phyloP scores from a whole-genome alignment of 2,888 invertebrate species.

The Chymomyza fuscimana region DNA sequence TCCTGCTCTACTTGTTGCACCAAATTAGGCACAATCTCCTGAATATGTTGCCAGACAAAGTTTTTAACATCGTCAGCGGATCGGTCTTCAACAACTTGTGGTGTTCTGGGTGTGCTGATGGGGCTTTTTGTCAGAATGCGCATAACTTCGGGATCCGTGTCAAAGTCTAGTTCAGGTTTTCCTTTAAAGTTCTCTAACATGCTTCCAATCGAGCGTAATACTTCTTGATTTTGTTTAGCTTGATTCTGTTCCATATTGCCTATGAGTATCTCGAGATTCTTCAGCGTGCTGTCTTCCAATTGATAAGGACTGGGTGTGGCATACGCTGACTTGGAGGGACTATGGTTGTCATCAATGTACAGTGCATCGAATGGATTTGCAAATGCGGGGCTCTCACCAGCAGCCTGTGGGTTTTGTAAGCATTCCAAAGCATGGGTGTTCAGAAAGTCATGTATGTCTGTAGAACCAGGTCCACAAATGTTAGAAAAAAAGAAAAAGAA shows the following conservation, averaged over 20 bases:
- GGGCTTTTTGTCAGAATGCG: slow-evolving; percentile 79
- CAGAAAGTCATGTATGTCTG: slow-evolving; percentile 79
- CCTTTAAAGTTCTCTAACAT: slow-evolving; percentile 74
- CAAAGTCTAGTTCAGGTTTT: slow-evolving; percentile 63
- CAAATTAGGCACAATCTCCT: slow-evolving; percentile 79
- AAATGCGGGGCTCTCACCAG: slow-evolving; percentile 41
- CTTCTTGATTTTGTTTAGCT: slow-evolving; percentile 76
- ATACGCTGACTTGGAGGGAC: slow-evolving; percentile 62
- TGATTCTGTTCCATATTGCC: slow-evolving; percentile 80
- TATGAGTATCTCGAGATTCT: slow-evolving; percentile 79
- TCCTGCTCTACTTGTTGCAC: slow-evolving; percentile 79
- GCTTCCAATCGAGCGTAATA: slow-evolving; percentile 75
- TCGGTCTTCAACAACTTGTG: slow-evolving; percentile 35
- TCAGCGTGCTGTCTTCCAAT: slow-evolving; percentile 72
- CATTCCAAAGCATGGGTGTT: slow-evolving; percentile 77
- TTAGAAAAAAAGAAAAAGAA: slow-evolving; percentile 32
- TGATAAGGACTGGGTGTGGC: slow-evolving; percentile 61
- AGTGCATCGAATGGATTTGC: slow-evolving; percentile 54
- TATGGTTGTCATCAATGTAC: slow-evolving; percentile 52
- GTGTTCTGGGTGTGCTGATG: slow-evolving; percentile 60
- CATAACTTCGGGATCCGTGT: slow-evolving; percentile 73
- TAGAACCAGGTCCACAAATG: slow-evolving; percentile 51
- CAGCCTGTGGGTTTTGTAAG: slow-evolving; percentile 58
- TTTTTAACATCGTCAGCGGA: slow-evolving; percentile 74
- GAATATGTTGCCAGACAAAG: slow-evolving; percentile 80